phyloP scores from a whole-genome alignment of 2,888 invertebrate species.

The Tiliacea citrago region DNA sequence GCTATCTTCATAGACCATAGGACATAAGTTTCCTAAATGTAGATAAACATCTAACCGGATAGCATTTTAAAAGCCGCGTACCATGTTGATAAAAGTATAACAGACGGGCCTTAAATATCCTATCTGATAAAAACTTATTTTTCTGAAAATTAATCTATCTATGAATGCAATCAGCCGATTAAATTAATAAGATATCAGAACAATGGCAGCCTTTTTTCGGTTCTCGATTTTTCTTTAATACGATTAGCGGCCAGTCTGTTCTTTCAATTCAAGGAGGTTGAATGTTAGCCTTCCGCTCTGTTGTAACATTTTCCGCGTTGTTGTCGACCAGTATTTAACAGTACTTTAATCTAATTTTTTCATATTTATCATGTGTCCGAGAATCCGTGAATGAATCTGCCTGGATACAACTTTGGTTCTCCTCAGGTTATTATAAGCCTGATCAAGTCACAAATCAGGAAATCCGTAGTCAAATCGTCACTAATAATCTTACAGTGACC shows the following conservation, averaged over 20 bases:
- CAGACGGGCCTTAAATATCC: constrained; percentile 14
- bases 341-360: neutral
- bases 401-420: neutral
- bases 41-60: constrained; percentile 54
- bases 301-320: constrained; percentile 12
- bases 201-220: constrained; percentile 43
- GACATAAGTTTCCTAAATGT: constrained; percentile 48
- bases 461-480: neutral
- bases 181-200: constrained; percentile 48
- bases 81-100: constrained; percentile 30
- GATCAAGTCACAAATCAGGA: neutral
- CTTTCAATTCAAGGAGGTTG: constrained; percentile 30
- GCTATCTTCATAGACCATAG: constrained; percentile 47
- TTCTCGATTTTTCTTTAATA: constrained; percentile 48
- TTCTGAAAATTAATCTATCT: constrained; percentile 58
- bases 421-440: neutral
- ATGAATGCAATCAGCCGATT: constrained; percentile 56
- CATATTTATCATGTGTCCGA: constrained; percentile 1
- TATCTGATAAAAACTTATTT: constrained; percentile 52
- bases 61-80: constrained; percentile 35
- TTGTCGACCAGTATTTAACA: neutral
- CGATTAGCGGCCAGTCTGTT: constrained; percentile 18
- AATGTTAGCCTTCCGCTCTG: constrained; percentile 29
- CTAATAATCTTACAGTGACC: neutral
- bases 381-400: neutral